Evolutionary conservation across 2,113 vertebrate species (phyloP).

Genomic region (Atrichornis clamosus): DNA sequence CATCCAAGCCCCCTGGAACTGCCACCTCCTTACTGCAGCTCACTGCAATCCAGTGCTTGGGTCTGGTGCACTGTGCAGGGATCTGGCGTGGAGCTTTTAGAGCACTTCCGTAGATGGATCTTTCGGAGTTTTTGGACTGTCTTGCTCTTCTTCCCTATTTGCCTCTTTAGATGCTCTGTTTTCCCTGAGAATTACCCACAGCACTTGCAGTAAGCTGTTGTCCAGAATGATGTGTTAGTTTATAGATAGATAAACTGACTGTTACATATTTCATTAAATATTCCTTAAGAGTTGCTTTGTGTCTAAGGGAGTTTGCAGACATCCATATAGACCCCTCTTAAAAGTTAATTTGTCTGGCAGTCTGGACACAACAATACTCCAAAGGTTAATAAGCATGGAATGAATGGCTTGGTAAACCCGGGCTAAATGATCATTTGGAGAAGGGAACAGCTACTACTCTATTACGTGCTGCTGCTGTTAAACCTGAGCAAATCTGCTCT

Average conservation of each 20-base stretch:
- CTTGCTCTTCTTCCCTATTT: not conserved
- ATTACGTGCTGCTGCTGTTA: not conserved
- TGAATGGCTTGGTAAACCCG: constrained; percentile 3
- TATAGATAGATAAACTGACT: constrained; percentile 1
- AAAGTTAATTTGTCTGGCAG: constrained; percentile 48
- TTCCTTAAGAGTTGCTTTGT: constrained; percentile 33
- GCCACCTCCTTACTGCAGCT: not conserved
- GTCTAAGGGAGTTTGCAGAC: constrained; percentile 44
- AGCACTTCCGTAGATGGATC: not conserved
- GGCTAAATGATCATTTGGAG: constrained; percentile 33
- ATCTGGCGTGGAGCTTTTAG: not conserved
- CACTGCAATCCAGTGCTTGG: not conserved
- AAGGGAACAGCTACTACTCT: not conserved
- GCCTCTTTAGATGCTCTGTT: not conserved
- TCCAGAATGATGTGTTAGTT: constrained; percentile 4
- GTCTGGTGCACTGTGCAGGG: not conserved
- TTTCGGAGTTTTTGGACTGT: not conserved
- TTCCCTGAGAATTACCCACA: not conserved
- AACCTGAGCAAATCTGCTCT: not conserved
- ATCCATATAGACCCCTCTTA: not conserved
- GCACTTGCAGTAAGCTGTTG: not conserved
- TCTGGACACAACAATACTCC: constrained; percentile 55
- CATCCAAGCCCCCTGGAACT: not conserved
- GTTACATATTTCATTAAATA: constrained; percentile 52
- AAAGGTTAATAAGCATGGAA: constrained; percentile 59